Evolutionary conservation across 2,113 vertebrate genomes (phyloP).

Genomic region (Pseudopipra pipra): DNA sequence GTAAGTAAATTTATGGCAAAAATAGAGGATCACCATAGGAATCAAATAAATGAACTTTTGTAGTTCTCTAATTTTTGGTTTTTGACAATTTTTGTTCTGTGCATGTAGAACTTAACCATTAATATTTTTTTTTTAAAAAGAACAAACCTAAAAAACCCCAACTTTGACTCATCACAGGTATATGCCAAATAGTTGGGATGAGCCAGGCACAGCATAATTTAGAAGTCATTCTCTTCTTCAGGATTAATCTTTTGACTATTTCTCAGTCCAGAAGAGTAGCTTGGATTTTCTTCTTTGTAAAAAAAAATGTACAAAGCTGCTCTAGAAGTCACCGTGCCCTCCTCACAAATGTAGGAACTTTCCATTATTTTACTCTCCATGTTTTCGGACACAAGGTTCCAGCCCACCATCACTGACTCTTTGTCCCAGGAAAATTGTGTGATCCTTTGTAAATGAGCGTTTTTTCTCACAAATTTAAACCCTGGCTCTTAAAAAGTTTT

Average conservation of each 20-base stretch:
- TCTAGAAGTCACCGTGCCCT: background rate
- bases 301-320: background rate
- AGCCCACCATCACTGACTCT: background rate
- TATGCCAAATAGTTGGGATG: background rate
- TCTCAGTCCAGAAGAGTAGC: background rate
- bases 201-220: background rate
- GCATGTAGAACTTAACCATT: background rate
- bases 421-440: constrained; percentile 29
- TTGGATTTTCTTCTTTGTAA: background rate
- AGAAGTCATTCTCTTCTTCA: background rate
- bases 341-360: background rate
- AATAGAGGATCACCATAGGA: background rate
- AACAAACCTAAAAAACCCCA: background rate
- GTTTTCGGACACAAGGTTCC: background rate
- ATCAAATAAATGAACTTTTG: background rate
- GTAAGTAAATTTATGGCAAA: background rate
- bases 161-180: background rate
- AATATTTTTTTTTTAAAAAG: background rate
- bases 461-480: constrained; percentile 50
- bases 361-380: background rate
- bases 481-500: constrained; percentile 43
- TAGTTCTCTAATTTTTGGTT: background rate
- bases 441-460: constrained; percentile 17
- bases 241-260: background rate
- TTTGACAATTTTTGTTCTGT: background rate